Conservation (phyloP, 2,888 invertebrate species). For the Congeria kusceri region DNA sequence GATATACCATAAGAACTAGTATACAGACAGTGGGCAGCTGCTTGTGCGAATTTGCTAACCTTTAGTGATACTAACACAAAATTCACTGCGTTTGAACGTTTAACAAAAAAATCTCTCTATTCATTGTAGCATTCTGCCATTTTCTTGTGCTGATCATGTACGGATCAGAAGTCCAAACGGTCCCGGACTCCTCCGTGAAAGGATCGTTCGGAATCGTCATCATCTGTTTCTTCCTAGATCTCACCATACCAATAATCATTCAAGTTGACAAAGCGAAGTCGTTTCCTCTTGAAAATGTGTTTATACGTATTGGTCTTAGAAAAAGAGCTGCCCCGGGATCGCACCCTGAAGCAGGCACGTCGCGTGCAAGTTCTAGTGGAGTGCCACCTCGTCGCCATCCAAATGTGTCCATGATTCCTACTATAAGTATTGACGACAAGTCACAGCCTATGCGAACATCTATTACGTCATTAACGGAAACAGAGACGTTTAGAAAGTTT, state of each 20-base stretch:
- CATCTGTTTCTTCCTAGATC: constrained; percentile 49
- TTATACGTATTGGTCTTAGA: constrained; percentile 28
- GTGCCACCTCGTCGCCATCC: not conserved
- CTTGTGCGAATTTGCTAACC: no score
- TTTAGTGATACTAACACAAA: no score
- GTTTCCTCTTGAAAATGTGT: constrained; percentile 36
- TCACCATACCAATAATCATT: constrained; percentile 48
- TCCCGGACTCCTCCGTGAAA: constrained; percentile 49
- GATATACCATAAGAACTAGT: no score
- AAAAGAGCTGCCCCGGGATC: not conserved
- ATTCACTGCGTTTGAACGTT: no score
- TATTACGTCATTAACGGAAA: constrained; percentile 42
- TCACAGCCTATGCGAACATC: constrained; percentile 37
- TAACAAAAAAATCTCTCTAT: not conserved
- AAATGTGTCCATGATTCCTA: not conserved
- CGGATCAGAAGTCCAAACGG: constrained; percentile 54
- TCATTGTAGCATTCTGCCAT: constrained; percentile 53
- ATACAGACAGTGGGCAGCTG: no score
- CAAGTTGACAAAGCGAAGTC: constrained; percentile 43
- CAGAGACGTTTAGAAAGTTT: constrained; percentile 51
- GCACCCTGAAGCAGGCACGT: not conserved
- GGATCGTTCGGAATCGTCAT: constrained; percentile 52
- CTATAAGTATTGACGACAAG: constrained; percentile 8
- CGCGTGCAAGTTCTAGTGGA: not conserved
- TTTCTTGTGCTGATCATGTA: constrained; percentile 59